Base-by-base conservation (phyloP, 1,140 invertebrate species). In the Riptortus pedestris region DNA sequence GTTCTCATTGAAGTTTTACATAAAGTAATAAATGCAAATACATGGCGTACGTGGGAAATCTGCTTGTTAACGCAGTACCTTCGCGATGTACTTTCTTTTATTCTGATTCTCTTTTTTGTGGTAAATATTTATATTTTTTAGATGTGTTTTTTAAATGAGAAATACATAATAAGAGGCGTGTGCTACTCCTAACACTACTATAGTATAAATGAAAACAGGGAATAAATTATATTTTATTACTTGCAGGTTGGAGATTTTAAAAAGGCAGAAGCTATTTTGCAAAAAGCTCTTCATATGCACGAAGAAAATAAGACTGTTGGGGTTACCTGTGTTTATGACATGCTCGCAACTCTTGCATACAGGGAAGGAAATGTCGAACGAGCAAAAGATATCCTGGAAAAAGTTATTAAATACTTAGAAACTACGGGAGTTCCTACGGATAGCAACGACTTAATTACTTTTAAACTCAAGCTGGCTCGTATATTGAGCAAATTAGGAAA, bases 321-420 rank as follows among this genome's bases (percentile, higher is more conserved):
- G 22, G 20, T 65, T 22, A 55, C 18, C 55, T 55, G 64, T 27
- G 60, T 62, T 3, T 65, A 65, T 38, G 64, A 65, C 43, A 61
- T 62, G 64, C 33, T 65, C 20, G 64, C 64, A 16, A 62, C 59
- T 3, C n/a, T 65, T 18, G 58, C 64, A 0, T 62, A 33, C 48
- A 24, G 26, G 14, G 16, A 52, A 38, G 59, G 60, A 4, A 29
- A 65, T 22, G 22, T 62, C 9, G 45, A 52, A 43, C 62, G 47
- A 43, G 59, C 64, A 2, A 57, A 62, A 28, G 51, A 65, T 38
- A 22, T 65, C 18, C 22, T 65, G 11, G 38, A 43, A 7, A 22
- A 57, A 26, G 59, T 65, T 9, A 55, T 65, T 16, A 14, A 61
- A 1, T 38, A 58, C 26, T 18, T 65, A 14, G n/a, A 33, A 26